A percentile compares a stretch with the other conserved stretches of the same genome.
These are phyloP conservation scores for Aegotheles bennettii DNA, from an alignment of 2,113 vertebrate species.

Conservation along the genomic window DNA sequence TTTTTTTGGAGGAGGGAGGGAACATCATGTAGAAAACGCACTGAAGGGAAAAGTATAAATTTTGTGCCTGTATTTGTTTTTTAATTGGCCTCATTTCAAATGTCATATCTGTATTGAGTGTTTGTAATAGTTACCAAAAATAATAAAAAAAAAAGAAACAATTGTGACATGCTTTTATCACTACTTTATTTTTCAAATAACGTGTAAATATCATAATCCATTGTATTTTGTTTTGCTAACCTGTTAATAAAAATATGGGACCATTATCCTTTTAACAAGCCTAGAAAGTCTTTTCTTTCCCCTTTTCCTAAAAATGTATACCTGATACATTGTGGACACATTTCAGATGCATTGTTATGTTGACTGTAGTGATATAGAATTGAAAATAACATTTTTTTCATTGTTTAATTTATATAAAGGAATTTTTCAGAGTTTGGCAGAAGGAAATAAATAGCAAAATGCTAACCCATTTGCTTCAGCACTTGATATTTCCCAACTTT, in stretches of 20 bases:
- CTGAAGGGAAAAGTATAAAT: conserved; percentile 57
- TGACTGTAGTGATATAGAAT: conserved; percentile 71
- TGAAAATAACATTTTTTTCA: conserved; percentile 63
- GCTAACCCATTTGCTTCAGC: conserved; percentile 66
- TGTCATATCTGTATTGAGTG: conserved; percentile 71
- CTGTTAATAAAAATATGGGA: conserved; percentile 99
- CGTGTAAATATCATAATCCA: conserved; percentile 99
- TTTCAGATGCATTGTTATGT: conserved; percentile 73
- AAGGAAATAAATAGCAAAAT: conserved; percentile 73
- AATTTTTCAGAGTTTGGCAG: conserved; percentile 72
- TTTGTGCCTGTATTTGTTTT: conserved; percentile 64
- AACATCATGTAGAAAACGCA: conserved; percentile 61
- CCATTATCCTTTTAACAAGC: conserved; percentile 85
- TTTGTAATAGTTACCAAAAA: conserved; percentile 71
- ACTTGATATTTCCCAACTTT: conserved; percentile 60
- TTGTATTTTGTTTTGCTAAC: conserved; percentile 97
- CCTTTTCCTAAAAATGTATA: conserved; percentile 53
- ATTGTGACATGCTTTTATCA: conserved; percentile 96
- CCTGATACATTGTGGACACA: conserved; percentile 67
- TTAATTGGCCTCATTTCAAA: conserved; percentile 71
- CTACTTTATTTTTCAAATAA: conserved; percentile 92
- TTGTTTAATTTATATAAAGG: conserved; percentile 75
- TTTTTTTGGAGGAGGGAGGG: conserved; percentile 15
- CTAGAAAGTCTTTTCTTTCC: conserved; percentile 77
- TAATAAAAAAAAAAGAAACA: conserved; percentile 1